A percentile compares a stretch with the other conserved stretches of the same genome.
Conservation (phyloP, 2,888 invertebrate genomes). For the Mechanitis mazaeus region DNA sequence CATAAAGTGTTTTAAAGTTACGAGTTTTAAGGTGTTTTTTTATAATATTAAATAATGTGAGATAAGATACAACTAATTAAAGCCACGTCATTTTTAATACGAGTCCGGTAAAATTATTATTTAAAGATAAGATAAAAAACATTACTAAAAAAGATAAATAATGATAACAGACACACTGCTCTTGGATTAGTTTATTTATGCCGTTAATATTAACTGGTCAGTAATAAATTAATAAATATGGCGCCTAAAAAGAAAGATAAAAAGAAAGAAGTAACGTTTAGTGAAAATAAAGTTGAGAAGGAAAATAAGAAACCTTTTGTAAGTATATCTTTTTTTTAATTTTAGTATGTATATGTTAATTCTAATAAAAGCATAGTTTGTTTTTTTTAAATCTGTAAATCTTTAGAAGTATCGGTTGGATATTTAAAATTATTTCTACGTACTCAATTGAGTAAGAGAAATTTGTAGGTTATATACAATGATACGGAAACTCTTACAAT, state of each 20-base stretch:
- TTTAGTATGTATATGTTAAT: background rate
- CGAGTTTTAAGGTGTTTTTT: no score
- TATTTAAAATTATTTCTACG: no score
- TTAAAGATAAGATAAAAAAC: conserved; percentile 15
- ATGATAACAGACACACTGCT: conserved; percentile 13
- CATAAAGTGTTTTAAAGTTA: no score
- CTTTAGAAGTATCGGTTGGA: no score
- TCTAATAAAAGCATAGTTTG: background rate
- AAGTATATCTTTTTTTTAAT: conserved; percentile 2
- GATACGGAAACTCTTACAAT: no score
- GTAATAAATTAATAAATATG: conserved; percentile 17
- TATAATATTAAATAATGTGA: background rate
- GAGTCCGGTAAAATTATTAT: conserved; percentile 22
- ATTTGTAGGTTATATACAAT: no score
- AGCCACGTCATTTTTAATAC: conserved; percentile 24
- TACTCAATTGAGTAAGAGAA: no score
- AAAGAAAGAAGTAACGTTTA: conserved; percentile 9
- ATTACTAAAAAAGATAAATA: conserved; percentile 3
- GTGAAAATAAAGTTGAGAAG: conserved; percentile 8
- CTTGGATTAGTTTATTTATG: conserved; percentile 21
- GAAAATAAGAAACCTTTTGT: conserved; percentile 6
- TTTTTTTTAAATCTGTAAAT: no score
- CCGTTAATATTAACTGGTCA: conserved; percentile 10
- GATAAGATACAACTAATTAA: conserved; percentile 7
- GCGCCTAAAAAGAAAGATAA: conserved; percentile 24